Conservation (phyloP, 1,140 invertebrate genomes). For the Megalopta genalis region DNA sequence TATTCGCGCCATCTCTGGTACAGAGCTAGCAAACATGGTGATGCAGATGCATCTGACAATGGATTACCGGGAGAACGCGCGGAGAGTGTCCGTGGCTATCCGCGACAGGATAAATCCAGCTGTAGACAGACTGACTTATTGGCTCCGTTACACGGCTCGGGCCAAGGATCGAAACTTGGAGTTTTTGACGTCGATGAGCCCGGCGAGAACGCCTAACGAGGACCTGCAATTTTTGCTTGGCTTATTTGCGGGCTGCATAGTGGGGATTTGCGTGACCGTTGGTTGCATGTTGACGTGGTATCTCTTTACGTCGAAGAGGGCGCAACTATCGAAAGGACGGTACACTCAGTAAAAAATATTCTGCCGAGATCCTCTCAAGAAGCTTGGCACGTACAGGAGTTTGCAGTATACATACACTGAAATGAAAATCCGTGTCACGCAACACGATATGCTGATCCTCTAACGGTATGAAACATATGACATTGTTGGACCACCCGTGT, state of each 20-base stretch:
- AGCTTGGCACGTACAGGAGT: neutral
- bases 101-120: constrained; percentile 74
- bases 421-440: neutral
- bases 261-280: constrained; percentile 61
- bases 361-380: neutral
- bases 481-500: neutral
- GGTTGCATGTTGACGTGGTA: constrained; percentile 53
- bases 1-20: constrained; percentile 33
- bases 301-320: constrained; percentile 39
- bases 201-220: constrained; percentile 67
- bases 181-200: constrained; percentile 54
- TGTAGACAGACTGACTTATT: constrained; percentile 73
- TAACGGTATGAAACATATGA: neutral
- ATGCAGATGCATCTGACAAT: constrained; percentile 64
- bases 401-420: neutral
- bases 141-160: constrained; percentile 71
- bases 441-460: neutral
- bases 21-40: constrained; percentile 43
- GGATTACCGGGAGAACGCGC: constrained; percentile 70
- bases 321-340: constrained; percentile 62
- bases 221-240: constrained; percentile 71
- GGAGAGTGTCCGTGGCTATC: constrained; percentile 71
- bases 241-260: constrained; percentile 66
- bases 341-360: constrained; percentile 55
- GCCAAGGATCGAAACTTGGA: constrained; percentile 61